Evolutionary conservation across 2,888 invertebrate genomes (phyloP), one percentile per base, ranked within the genome.

Genomic region (Dicyrtomina minuta): DNA sequence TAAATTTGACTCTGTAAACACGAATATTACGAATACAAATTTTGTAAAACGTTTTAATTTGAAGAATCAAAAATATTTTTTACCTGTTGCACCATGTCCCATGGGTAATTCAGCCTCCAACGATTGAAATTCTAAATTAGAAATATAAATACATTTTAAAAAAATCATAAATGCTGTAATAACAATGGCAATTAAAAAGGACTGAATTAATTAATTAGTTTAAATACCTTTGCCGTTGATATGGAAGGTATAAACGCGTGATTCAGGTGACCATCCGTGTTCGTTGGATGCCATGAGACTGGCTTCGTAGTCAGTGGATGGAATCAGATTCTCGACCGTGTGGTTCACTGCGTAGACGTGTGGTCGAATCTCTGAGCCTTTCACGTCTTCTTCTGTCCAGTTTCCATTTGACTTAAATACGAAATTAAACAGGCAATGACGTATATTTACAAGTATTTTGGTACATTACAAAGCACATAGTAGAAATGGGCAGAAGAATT

Each of bases 261-360:
- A 83, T 67, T 79, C 80, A 8, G 82, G 81, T 1, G 84, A 84
- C 84, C 84, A 84, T 2, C 85, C 85, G 72, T 83, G 82, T 1
- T 75, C 70, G 76, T 84, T 85, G 71, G 79, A 77, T 0, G 84
- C 82, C 61, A 82, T 78, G 5, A 83, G 76, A 51, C 81, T 80
- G 1, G 82, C 83, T 72, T 84, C 83, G 75, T 85, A 85, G 15
- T 80, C 80, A 17, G 83, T 83, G 65, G 70, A 71, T 27, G 81
- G 80, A 26, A 79, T 80, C 64, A 84, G 79, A 70, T 81, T 80
- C 62, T 78, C 79, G 22, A 85, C 76, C 1, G 80, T 80, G 71
- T 84, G 81, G 56, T 81, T 81, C 13, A 84, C 80, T 0, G 79
- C 79, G 78, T 83, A 84, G 4, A 81, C 74, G 68, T 81, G 60